These are phyloP conservation scores for Drosophila diplacantha DNA, from an alignment of 2,888 invertebrate genomes.

Conservation along the genomic window DNA sequence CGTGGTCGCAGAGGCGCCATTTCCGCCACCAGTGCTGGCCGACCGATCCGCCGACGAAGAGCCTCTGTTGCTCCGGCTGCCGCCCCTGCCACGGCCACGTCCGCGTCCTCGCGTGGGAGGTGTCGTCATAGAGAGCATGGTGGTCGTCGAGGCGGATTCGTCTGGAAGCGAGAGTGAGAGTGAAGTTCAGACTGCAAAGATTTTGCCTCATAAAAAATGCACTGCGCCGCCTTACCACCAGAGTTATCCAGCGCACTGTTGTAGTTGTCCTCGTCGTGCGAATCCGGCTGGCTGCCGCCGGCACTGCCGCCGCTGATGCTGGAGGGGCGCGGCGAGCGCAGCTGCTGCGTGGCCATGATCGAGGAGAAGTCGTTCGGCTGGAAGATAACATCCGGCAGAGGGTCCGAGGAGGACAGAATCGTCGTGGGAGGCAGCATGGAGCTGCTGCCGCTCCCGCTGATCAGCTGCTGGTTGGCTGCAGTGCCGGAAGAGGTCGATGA, in stretches of 20 bases:
- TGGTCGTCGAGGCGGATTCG: conserved; percentile 38
- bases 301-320: conserved; percentile 47
- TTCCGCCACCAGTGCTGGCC: conserved; percentile 47
- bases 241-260: conserved; percentile 66
- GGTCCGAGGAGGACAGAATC: conserved; percentile 75
- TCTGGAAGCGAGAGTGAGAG: conserved; percentile 31
- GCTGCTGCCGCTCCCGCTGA: conserved; percentile 38
- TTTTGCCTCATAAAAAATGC: not conserved
- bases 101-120: conserved; percentile 59
- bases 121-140: conserved; percentile 25
- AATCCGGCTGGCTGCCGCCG: conserved; percentile 57
- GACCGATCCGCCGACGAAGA: conserved; percentile 55
- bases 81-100: conserved; percentile 67
- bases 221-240: conserved; percentile 57
- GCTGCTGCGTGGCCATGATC: conserved; percentile 71
- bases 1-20: conserved; percentile 14
- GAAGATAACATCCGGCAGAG: conserved; percentile 73
- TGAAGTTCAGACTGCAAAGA: rapidly evolving
- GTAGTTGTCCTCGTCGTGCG: conserved; percentile 63
- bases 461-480: conserved; percentile 16
- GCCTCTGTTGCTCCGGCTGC: conserved; percentile 27
- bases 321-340: conserved; percentile 54
- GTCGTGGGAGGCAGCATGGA: conserved; percentile 73
- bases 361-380: conserved; percentile 77
- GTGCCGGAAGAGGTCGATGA: conserved; percentile 63